phyloP scores from a whole-genome alignment of 2,888 invertebrate species.

The Lycaena phlaeas region DNA sequence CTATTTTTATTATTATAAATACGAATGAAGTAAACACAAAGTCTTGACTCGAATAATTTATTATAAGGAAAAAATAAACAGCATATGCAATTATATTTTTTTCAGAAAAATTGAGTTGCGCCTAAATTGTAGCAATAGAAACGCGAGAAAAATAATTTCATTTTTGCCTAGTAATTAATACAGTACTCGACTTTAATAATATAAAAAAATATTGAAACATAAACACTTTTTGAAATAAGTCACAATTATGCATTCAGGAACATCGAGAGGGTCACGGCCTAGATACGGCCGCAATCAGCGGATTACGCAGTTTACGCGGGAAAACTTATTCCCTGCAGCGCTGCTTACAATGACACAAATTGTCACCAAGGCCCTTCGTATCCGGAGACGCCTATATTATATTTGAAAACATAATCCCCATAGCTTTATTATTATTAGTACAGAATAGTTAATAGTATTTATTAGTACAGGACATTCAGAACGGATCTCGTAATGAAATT shows the following conservation, averaged over 20 bases:
- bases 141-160: background rate
- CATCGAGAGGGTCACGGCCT: constrained; percentile 12
- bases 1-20: too few relatives aligned
- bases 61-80: background rate
- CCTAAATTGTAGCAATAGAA: constrained; percentile 5
- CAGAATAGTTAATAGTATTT: too few relatives aligned
- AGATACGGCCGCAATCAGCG: constrained; percentile 5
- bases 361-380: constrained; percentile 6
- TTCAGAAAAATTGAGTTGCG: constrained; percentile 1
- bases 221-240: constrained; percentile 11
- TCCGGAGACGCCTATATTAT: background rate
- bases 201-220: constrained; percentile 11
- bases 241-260: constrained; percentile 11
- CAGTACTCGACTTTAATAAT: constrained; percentile 8
- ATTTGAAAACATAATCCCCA: too few relatives aligned
- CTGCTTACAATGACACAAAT: constrained; percentile 1
- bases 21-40: too few relatives aligned
- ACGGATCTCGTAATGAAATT: too few relatives aligned
- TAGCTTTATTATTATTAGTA: too few relatives aligned
- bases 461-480: too few relatives aligned
- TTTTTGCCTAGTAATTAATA: constrained; percentile 6
- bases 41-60: too few relatives aligned
- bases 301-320: constrained; percentile 10
- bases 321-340: constrained; percentile 5
- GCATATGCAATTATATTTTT: constrained; percentile 5